Percentiles rank a stretch among this genome's conserved stretches.
These are phyloP conservation scores for Hydraecia micacea DNA, from an alignment of 2,888 invertebrate genomes.

Conservation along the genomic window DNA sequence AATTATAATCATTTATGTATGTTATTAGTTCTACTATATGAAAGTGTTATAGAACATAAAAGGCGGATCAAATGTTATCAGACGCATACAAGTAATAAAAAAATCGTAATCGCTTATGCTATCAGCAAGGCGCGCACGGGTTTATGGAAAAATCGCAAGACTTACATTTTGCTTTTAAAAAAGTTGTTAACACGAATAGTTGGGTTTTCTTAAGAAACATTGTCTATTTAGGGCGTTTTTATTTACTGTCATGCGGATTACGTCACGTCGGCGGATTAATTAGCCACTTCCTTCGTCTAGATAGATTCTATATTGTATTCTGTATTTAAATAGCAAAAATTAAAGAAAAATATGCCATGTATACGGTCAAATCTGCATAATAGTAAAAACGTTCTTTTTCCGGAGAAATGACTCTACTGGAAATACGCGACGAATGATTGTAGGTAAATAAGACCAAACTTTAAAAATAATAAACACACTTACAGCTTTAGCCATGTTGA, in stretches of 20 bases:
- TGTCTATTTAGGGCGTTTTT: neutral
- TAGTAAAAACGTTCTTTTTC: neutral
- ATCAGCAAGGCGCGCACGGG: slow-evolving; percentile 8
- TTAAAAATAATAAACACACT: slow-evolving; percentile 68
- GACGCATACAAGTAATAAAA: slow-evolving; percentile 21
- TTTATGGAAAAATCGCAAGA: slow-evolving; percentile 19
- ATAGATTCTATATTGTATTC: neutral
- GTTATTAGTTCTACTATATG: slow-evolving; percentile 3
- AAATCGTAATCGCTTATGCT: slow-evolving; percentile 36
- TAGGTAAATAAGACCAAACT: neutral
- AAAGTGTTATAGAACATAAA: slow-evolving; percentile 11
- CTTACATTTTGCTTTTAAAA: neutral
- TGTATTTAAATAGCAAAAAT: neutral
- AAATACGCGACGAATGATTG: neutral
- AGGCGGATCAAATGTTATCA: slow-evolving; percentile 49
- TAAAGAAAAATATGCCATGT: neutral
- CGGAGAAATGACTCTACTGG: neutral
- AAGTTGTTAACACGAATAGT: neutral
- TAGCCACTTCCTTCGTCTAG: neutral
- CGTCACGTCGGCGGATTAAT: neutral
- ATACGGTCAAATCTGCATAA: neutral
- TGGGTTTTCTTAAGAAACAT: neutral
- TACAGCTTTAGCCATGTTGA: slow-evolving; percentile 98
- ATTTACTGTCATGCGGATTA: neutral
- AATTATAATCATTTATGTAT: no score